These are phyloP conservation scores for Tragelaphus eurycerus DNA, from an alignment of 2,797 vertebrate species.

Conservation along the genomic window DNA sequence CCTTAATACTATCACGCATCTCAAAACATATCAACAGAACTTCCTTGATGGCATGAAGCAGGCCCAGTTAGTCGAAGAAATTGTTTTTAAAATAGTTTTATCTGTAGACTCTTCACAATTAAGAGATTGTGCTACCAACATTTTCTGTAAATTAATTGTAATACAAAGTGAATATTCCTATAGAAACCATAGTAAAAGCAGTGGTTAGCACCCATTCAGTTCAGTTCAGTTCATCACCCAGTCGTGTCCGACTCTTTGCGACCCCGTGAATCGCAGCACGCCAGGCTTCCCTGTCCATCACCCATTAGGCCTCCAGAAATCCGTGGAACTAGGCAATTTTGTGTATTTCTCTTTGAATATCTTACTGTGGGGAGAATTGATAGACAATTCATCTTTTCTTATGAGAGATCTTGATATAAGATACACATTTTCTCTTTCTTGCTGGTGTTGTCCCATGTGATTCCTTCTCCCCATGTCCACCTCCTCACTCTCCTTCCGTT, in stretches of 20 bases:
- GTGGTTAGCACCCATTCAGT: too few species aligned
- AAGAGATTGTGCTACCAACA: background rate
- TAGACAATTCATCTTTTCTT: background rate
- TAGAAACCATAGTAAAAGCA: background rate
- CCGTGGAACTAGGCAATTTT: background rate
- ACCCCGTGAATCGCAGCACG: too few species aligned
- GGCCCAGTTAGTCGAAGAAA: background rate
- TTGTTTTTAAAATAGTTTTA: conserved; percentile 1
- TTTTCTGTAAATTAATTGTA: conserved; percentile 13
- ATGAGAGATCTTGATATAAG: background rate
- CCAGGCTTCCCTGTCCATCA: too few species aligned
- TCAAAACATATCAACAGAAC: background rate
- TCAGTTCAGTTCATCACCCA: too few species aligned
- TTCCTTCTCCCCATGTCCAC: background rate
- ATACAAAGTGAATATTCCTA: background rate
- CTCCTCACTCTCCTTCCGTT: background rate
- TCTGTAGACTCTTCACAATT: background rate
- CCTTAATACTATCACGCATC: background rate
- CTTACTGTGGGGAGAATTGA: background rate
- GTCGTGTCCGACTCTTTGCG: too few species aligned
- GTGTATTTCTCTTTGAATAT: background rate
- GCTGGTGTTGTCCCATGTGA: background rate
- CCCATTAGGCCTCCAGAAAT: background rate
- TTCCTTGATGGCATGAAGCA: background rate
- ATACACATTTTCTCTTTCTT: background rate